Evolutionary conservation across 1,140 invertebrate genomes (phyloP).

Genomic region (Caenorhabditis briggsae): DNA sequence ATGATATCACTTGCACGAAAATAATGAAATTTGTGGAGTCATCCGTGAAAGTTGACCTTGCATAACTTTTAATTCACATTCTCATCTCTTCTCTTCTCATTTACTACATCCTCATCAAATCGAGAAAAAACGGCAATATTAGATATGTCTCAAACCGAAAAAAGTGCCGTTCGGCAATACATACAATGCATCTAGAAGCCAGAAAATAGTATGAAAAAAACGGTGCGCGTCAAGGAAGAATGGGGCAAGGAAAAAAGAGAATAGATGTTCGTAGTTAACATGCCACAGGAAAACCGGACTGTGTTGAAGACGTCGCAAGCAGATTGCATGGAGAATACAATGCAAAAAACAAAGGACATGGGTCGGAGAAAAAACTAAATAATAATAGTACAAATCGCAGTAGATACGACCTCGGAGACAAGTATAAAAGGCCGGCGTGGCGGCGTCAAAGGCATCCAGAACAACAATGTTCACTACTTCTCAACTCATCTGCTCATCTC

Average conservation of each 20-base stretch:
- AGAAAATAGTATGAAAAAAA: conserved; percentile 19
- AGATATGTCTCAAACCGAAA: conserved; percentile 20
- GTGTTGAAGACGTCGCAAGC: background rate
- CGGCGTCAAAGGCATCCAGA: conserved; percentile 45
- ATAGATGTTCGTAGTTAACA: conserved; percentile 50
- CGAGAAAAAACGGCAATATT: conserved; percentile 20
- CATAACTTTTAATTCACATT: conserved; percentile 7
- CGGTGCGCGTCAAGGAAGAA: conserved; percentile 28
- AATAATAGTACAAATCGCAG: conserved; percentile 56
- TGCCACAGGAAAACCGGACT: conserved; percentile 44
- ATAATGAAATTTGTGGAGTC: background rate
- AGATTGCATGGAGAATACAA: conserved; percentile 12
- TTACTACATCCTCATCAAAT: conserved; percentile 26
- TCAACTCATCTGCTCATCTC: conserved; percentile 46
- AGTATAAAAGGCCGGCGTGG: conserved; percentile 33
- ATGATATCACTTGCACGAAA: background rate
- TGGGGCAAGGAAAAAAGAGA: conserved; percentile 9
- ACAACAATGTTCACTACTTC: conserved; percentile 46
- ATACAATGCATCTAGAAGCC: conserved; percentile 34
- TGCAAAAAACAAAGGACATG: conserved; percentile 50
- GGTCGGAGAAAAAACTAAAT: conserved; percentile 53
- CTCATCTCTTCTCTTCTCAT: background rate
- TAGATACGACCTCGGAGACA: conserved; percentile 50
- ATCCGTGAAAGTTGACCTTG: conserved; percentile 28
- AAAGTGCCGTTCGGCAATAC: conserved; percentile 15